Conservation (phyloP, 2,888 invertebrate genomes). For the Polydesmus complanatus region DNA sequence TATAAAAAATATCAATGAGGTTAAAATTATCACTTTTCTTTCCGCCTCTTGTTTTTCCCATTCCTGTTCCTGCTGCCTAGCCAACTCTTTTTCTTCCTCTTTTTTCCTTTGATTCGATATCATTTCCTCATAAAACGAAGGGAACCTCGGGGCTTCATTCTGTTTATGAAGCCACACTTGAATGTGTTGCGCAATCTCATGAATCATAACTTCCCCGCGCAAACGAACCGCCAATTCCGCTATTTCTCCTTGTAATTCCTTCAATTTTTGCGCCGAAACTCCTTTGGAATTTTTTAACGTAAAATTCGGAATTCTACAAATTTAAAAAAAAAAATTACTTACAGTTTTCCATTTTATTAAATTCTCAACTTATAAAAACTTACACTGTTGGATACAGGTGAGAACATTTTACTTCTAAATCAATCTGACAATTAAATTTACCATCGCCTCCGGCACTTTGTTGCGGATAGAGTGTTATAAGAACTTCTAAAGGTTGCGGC, state of each 20-base stretch:
- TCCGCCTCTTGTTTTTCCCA: conserved; percentile 13
- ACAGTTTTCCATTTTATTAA: not conserved
- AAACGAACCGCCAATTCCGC: conserved; percentile 42
- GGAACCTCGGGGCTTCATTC: conserved; percentile 41
- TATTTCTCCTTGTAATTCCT: conserved; percentile 46
- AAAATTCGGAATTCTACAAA: conserved; percentile 45
- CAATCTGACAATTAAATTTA: conserved; percentile 55
- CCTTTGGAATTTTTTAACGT: conserved; percentile 60
- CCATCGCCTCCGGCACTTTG: conserved; percentile 53
- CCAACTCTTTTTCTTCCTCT: conserved; percentile 23
- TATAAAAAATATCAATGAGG: not conserved
- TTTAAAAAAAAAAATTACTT: conserved; percentile 7
- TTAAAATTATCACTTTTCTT: not conserved
- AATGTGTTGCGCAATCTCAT: conserved; percentile 61
- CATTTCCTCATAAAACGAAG: conserved; percentile 89
- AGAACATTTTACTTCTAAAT: conserved; percentile 59
- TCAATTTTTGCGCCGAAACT: conserved; percentile 53
- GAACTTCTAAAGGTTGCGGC: conserved; percentile 61
- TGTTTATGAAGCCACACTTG: conserved; percentile 21
- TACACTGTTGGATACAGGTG: conserved; percentile 67
- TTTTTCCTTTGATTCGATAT: conserved; percentile 46
- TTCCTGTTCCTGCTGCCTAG: conserved; percentile 12
- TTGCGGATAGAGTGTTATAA: conserved; percentile 57
- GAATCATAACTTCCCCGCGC: conserved; percentile 71
- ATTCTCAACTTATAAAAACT: conserved; percentile 27